Evolutionary conservation across 1,140 invertebrate species (phyloP), one percentile per base, ranked within the genome.

Genomic region (Pogonomyrmex barbatus): DNA sequence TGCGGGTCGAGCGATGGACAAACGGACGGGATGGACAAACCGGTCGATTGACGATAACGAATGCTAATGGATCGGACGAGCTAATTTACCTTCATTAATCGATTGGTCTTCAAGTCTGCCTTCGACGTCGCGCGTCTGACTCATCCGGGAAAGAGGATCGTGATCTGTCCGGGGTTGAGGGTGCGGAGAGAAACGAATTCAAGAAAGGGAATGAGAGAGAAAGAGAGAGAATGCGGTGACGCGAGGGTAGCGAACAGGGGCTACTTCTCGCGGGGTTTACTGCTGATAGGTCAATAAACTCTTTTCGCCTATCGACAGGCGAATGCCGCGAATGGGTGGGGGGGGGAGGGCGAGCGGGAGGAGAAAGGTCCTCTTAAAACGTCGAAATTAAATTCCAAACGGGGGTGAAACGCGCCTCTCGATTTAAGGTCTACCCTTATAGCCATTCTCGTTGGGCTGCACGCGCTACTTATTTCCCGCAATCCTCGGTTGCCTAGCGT

Each of bases 31-130:
- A 82, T 14, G 67, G 87, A 90, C 90, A 87, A 87, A 87, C 87
- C 71, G 87, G 90, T 85, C 93, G 93, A 94, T 94, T 93, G 91
- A 93, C 91, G 88, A 93, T 93, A 94, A 94, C 92, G 93, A 94
- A 93, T 93, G 91, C 91, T 93, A 94, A 94, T 94, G 90, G 91
- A 91, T 91, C 90, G 93, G 92, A 93, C 92, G 92, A 93, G 93
- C 93, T 93, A 93, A 94, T 94, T 93, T 91, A 91, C 89, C 91
- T 93, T 92, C 92, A 92, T 93, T 93, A 93, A 93, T 93, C 92
- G 93, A 93, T 93, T 88, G 92, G 92, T 88, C 92, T 92, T 92
- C 88, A 86, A 90, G 82, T 82, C 88, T 76, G 87, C 86, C 82
- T 90, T 83, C 73, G 84, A 77, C 42, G 76, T 62, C 68, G 88